Evolutionary conservation across 2,797 vertebrate species (phyloP).

Genomic region (Myripristis jacobus): DNA sequence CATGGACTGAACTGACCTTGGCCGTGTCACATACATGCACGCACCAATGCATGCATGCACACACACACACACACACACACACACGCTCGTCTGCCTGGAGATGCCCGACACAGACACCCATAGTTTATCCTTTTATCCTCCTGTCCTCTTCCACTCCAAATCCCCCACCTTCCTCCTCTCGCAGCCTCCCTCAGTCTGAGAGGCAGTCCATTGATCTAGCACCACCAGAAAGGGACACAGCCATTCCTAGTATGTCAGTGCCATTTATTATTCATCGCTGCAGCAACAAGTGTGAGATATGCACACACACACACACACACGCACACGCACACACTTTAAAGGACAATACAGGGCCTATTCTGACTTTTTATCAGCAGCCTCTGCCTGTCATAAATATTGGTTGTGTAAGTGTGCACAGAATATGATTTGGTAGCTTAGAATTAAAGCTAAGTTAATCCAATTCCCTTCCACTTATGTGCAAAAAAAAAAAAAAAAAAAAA

Average conservation of each 20-base stretch:
- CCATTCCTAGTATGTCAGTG: conserved; percentile 36
- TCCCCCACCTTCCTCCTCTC: neutral
- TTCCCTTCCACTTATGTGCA: too few species aligned
- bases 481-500: too few species aligned
- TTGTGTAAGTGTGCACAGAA: too few species aligned
- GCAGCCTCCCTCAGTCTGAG: neutral
- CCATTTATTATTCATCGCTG: conserved; percentile 49
- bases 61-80: neutral
- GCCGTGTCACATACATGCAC: conserved; percentile 11
- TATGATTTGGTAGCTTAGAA: too few species aligned
- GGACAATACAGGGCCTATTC: too few species aligned
- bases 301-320: neutral
- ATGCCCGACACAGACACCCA: neutral
- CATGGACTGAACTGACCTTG: conserved; percentile 36
- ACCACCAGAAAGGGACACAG: conserved; percentile 36
- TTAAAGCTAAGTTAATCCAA: too few species aligned
- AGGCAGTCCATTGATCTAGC: conserved; percentile 44
- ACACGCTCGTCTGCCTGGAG: neutral
- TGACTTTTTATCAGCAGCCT: too few species aligned
- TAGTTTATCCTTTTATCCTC: conserved; percentile 28
- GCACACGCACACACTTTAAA: too few species aligned
- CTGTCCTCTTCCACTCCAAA: conserved; percentile 14
- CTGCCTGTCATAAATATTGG: too few species aligned
- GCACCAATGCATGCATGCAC: too few species aligned
- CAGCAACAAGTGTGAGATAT: conserved; percentile 66